Percentiles rank a stretch among this genome's conserved stretches.
Evolutionary conservation across 2,797 vertebrate species (phyloP).

Genomic region (Darevskia mixta): DNA sequence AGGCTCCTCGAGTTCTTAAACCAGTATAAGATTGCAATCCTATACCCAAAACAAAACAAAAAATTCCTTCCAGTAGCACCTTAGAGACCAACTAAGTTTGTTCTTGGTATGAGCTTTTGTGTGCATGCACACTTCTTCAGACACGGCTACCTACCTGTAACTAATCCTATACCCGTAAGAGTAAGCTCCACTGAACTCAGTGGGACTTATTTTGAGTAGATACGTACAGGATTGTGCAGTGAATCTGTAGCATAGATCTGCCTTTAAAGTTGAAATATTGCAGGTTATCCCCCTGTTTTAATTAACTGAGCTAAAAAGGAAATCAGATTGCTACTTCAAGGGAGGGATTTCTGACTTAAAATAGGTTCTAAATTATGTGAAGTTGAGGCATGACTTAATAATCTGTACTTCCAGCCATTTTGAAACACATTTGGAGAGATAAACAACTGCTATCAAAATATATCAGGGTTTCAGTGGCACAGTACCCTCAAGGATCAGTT

Average conservation of each 20-base stretch:
- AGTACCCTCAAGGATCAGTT: too few species aligned
- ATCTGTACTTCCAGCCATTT: neutral
- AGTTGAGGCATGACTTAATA: neutral
- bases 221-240: neutral
- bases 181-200: neutral
- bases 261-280: neutral
- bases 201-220: neutral
- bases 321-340: neutral
- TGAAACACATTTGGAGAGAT: neutral
- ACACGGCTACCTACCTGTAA: too few species aligned
- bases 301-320: neutral
- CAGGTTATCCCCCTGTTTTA: neutral
- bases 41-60: too few species aligned
- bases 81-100: too few species aligned
- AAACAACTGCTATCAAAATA: neutral
- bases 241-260: neutral
- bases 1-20: neutral
- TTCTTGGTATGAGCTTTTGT: too few species aligned
- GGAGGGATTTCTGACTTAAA: neutral
- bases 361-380: neutral
- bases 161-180: neutral
- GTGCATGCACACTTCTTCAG: too few species aligned
- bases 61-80: too few species aligned
- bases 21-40: neutral
- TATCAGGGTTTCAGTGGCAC: conserved; percentile 17